Percentiles rank a stretch among this genome's conserved stretches.
phyloP scores from a whole-genome alignment of 2,888 invertebrate species.

The Oscheius sp. region DNA sequence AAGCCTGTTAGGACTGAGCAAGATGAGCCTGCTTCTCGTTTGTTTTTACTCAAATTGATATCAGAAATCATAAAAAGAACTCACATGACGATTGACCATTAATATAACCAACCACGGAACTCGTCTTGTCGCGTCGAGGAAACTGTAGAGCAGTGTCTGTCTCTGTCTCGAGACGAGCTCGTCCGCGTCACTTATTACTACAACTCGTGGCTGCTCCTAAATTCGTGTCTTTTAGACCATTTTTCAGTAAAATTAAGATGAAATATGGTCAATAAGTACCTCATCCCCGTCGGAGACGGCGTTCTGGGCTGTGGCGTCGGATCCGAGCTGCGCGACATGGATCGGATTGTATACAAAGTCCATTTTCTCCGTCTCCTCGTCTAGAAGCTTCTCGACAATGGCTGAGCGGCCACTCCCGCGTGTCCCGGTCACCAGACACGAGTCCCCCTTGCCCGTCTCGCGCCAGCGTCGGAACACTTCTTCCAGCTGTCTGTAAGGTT shows the following conservation, averaged over 20 bases:
- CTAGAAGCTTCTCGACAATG: neutral
- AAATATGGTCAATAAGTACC: neutral
- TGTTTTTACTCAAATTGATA: no score
- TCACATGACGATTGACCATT: conserved; percentile 37
- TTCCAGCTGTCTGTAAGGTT: conserved; percentile 20
- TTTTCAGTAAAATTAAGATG: no score
- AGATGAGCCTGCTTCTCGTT: no score
- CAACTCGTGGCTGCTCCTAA: conserved; percentile 25
- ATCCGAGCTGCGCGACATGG: conserved; percentile 30
- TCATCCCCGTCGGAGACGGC: conserved; percentile 19
- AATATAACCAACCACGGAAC: conserved; percentile 40
- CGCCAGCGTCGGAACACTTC: conserved; percentile 27
- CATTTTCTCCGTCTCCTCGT: neutral
- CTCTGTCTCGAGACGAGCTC: conserved; percentile 29
- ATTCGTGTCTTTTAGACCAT: neutral
- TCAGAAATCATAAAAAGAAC: no score
- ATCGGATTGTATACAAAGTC: conserved; percentile 6
- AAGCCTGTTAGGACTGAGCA: no score
- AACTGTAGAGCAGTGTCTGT: conserved; percentile 37
- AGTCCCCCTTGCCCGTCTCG: conserved; percentile 29
- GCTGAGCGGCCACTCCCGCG: conserved; percentile 4
- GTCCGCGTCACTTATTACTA: conserved; percentile 37
- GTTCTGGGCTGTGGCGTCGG: conserved; percentile 30
- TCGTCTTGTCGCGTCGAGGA: conserved; percentile 33
- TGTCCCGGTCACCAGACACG: conserved; percentile 23